phyloP scores from a whole-genome alignment of 37 sponge, comb jelly and placozoan species.

The Diacarnus erythraeanus region DNA sequence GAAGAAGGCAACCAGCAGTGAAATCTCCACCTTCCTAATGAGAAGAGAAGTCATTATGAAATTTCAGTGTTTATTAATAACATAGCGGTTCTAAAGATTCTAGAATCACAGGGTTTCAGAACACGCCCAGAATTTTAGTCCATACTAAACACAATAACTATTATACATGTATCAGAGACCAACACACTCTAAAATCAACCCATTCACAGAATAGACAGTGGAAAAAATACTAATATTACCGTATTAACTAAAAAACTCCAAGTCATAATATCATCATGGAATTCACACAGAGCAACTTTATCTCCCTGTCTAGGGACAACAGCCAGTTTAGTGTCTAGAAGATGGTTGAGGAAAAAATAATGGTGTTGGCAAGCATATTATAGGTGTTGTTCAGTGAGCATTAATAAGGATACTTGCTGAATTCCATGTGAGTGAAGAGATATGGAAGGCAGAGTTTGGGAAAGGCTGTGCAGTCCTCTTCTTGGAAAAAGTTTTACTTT shows the following conservation, averaged over 20 bases:
- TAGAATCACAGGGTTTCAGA: too few relatives aligned
- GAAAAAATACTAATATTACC: too few relatives aligned
- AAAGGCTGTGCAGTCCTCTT: conserved; percentile 48
- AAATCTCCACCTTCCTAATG: conserved; percentile 46
- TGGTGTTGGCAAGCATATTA: too few relatives aligned
- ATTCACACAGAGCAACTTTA: conserved; percentile 36
- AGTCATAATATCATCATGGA: conserved; percentile 9
- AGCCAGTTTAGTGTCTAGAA: conserved; percentile 37
- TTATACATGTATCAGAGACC: too few relatives aligned
- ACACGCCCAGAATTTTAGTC: too few relatives aligned
- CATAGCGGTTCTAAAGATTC: too few relatives aligned
- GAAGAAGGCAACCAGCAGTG: conserved; percentile 58
- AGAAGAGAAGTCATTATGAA: background rate
- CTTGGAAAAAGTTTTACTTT: conserved; percentile 21
- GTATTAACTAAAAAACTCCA: conserved; percentile 40
- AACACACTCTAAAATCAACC: too few relatives aligned
- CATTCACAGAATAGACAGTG: too few relatives aligned
- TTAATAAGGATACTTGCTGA: conserved; percentile 44
- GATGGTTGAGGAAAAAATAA: background rate
- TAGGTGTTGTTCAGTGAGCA: background rate
- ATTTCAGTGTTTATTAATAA: too few relatives aligned
- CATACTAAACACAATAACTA: too few relatives aligned
- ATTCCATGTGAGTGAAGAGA: conserved; percentile 43
- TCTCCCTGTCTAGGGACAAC: conserved; percentile 47
- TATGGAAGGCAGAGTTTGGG: conserved; percentile 6